Evolutionary conservation across 2,797 vertebrate species (phyloP).

Genomic region (Sitta carolinensis): DNA sequence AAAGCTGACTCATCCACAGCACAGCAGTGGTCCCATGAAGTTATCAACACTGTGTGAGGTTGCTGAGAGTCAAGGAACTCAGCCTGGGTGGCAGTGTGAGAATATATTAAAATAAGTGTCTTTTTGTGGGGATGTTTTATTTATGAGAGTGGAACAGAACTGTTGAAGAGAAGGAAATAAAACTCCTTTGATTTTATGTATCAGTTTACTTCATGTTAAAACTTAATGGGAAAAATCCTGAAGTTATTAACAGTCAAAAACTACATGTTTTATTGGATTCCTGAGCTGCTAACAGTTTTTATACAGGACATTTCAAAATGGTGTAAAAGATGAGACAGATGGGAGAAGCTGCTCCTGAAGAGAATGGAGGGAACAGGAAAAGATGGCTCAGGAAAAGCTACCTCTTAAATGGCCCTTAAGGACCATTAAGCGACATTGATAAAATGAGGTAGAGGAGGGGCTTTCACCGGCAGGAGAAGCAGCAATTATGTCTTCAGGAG

Average conservation of each 20-base stretch:
- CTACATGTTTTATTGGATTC: neutral
- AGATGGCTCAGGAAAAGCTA: neutral
- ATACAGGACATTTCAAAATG: neutral
- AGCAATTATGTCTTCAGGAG: neutral
- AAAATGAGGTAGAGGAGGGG: neutral
- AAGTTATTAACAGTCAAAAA: neutral
- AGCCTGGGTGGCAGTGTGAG: neutral
- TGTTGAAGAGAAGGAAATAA: neutral
- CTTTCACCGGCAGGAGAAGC: neutral
- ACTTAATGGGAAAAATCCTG: neutral
- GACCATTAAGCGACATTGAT: neutral
- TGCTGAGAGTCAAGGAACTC: conserved; percentile 6
- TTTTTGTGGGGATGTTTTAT: conserved; percentile 20
- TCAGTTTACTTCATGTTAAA: neutral
- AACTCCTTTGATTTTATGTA: neutral
- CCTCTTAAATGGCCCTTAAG: neutral
- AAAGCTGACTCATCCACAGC: conserved; percentile 2
- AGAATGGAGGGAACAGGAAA: neutral
- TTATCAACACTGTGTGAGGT: neutral
- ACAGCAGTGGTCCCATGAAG: neutral
- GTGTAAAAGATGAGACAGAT: neutral
- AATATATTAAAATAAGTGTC: neutral
- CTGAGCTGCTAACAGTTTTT: neutral
- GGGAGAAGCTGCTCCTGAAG: neutral
- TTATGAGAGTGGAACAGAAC: conserved; percentile 2